A percentile compares a stretch with the other conserved stretches of the same genome.
Conservation (phyloP, 2,113 vertebrate genomes). For the Urocynchramus pylzowi region DNA sequence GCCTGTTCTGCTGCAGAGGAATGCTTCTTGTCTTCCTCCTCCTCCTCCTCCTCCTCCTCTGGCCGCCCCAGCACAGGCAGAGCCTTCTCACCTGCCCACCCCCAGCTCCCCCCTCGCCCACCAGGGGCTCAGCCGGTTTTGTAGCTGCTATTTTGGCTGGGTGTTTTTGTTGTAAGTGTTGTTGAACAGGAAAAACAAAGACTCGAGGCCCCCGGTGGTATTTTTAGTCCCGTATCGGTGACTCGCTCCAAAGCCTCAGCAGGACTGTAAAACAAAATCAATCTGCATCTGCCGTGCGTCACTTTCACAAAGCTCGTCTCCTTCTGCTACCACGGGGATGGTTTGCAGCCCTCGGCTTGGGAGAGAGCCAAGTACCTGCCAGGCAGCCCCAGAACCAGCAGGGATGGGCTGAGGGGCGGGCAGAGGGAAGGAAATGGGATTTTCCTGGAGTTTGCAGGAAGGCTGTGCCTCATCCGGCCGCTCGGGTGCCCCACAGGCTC, state of each 20-base stretch:
- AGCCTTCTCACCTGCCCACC: neutral
- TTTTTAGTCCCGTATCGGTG: neutral
- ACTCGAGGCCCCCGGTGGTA: neutral
- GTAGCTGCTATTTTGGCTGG: neutral
- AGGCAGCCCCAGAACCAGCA: neutral
- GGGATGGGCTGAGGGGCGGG: neutral
- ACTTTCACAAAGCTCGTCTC: neutral
- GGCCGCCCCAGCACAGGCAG: fast-evolving
- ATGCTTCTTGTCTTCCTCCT: neutral
- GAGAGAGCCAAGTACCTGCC: neutral
- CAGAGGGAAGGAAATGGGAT: neutral
- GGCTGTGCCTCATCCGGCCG: neutral
- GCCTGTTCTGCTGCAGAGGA: neutral
- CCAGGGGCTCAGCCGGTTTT: neutral
- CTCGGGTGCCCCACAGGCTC: fast-evolving
- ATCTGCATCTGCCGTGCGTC: neutral
- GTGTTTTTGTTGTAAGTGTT: neutral
- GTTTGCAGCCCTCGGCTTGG: neutral
- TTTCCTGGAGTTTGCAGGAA: fast-evolving
- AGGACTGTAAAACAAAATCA: constrained; percentile 1
- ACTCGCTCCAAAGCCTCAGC: neutral
- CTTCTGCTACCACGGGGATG: neutral
- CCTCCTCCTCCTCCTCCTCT: neutral
- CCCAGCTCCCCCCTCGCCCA: neutral
- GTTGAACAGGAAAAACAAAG: neutral